Conservation (phyloP, 35 echinoderm and acorn worm species). For the Ophiothrix spiculata region DNA sequence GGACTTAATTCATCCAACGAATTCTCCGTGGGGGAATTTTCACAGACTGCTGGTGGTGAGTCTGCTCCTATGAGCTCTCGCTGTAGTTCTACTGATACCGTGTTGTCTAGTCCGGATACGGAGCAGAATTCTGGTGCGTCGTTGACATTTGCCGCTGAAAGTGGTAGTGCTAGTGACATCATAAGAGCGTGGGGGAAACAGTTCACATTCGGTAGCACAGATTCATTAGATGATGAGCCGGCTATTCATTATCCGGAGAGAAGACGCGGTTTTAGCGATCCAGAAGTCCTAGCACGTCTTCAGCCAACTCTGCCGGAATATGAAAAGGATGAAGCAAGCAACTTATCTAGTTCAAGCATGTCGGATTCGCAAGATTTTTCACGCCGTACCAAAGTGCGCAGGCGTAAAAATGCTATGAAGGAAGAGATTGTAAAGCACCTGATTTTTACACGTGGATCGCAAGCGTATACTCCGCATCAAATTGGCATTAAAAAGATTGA, state of each 20-base stretch:
- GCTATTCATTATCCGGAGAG: conserved; percentile 53
- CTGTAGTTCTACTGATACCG: conserved; percentile 68
- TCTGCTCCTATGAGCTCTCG: conserved; percentile 27
- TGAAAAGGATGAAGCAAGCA: conserved; percentile 19
- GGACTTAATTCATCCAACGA: neutral
- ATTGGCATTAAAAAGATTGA: conserved; percentile 75
- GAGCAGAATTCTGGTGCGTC: conserved; percentile 29
- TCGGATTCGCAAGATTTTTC: conserved; percentile 41
- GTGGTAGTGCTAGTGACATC: conserved; percentile 67
- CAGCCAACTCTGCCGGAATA: neutral
- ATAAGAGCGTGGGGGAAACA: conserved; percentile 74
- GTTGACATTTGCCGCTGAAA: conserved; percentile 64
- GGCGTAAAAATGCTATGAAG: conserved; percentile 29
- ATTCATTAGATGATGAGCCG: conserved; percentile 68
- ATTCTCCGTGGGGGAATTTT: neutral
- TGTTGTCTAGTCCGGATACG: conserved; percentile 61
- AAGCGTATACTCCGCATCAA: conserved; percentile 77
- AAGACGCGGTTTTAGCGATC: conserved; percentile 27
- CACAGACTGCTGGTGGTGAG: neutral
- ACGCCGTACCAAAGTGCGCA: conserved; percentile 35
- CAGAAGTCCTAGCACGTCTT: conserved; percentile 1
- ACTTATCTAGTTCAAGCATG: conserved; percentile 62
- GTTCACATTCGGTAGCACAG: conserved; percentile 78
- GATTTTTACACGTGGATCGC: conserved; percentile 64
- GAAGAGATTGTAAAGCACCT: conserved; percentile 50